Conservation (phyloP, 2,888 invertebrate genomes). For the Athalia cordata region DNA sequence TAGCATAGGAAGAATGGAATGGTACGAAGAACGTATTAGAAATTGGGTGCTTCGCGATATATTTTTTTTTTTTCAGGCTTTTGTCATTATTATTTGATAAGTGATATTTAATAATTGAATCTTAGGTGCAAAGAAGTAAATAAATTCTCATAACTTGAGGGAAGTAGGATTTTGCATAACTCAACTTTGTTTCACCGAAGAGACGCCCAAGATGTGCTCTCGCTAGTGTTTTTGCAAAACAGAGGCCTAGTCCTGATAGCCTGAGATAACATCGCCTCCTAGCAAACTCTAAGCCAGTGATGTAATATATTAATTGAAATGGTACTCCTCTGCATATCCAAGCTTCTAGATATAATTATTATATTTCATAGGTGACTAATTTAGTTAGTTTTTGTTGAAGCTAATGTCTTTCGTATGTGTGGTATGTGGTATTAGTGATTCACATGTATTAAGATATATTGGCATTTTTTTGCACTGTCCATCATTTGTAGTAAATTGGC, state of each 20-base stretch:
- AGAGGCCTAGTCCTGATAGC: constrained; percentile 18
- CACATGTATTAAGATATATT: neutral
- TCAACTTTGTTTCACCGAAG: constrained; percentile 1
- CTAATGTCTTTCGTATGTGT: constrained; percentile 38
- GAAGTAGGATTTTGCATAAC: neutral
- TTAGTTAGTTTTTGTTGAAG: constrained; percentile 26
- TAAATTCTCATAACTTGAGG: neutral
- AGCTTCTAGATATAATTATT: constrained; percentile 18
- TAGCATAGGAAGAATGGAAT: constrained; percentile 38
- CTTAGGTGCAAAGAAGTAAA: constrained; percentile 14
- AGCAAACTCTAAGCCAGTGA: constrained; percentile 40
- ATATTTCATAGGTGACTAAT: constrained; percentile 34
- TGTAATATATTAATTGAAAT: constrained; percentile 33
- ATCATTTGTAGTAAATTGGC: constrained; percentile 21
- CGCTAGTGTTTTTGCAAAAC: neutral
- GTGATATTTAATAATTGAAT: neutral
- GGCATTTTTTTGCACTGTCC: constrained; percentile 1
- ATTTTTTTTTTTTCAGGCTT: constrained; percentile 14
- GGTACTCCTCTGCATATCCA: constrained; percentile 9
- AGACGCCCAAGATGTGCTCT: neutral
- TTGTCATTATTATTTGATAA: neutral
- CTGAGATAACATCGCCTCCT: constrained; percentile 34
- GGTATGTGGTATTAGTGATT: constrained; percentile 14
- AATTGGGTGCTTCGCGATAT: constrained; percentile 11
- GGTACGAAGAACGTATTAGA: constrained; percentile 37